These are phyloP conservation scores for Salvelinus alpinus DNA, from an alignment of 2,113 vertebrate species.

Conservation along the genomic window DNA sequence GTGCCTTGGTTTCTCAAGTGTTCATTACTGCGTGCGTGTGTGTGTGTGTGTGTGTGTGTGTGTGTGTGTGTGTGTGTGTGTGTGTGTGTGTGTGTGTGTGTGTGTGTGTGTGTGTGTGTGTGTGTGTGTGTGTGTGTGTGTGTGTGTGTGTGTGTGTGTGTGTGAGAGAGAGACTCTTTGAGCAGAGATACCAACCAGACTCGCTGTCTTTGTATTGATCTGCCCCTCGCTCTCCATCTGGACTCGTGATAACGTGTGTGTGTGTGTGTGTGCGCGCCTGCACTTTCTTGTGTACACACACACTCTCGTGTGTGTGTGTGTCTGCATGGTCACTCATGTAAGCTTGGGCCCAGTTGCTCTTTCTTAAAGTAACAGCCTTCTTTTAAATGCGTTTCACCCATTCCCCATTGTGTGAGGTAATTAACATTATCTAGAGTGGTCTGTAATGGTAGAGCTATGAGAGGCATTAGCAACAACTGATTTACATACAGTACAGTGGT, in stretches of 20 bases:
- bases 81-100: constrained; percentile 8
- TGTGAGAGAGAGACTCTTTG: constrained; percentile 26
- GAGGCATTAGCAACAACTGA: too few species aligned
- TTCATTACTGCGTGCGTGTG: constrained; percentile 43
- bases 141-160: neutral
- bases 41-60: neutral
- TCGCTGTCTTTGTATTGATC: constrained; percentile 64
- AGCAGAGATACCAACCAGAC: constrained; percentile 57
- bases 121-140: constrained; percentile 23
- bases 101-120: constrained; percentile 24
- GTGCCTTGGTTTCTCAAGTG: constrained; percentile 61
- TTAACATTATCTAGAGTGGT: too few species aligned
- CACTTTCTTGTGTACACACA: neutral
- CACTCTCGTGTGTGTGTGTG: constrained; percentile 17
- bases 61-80: constrained; percentile 17
- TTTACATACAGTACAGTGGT: too few species aligned
- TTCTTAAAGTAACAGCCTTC: neutral
- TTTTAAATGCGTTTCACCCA: too few species aligned
- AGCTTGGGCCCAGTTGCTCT: neutral
- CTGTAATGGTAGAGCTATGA: too few species aligned
- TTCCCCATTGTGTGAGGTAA: too few species aligned
- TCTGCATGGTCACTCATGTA: constrained; percentile 18
- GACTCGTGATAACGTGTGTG: constrained; percentile 41
- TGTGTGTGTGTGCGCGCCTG: constrained; percentile 25
- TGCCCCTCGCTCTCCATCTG: constrained; percentile 50